Evolutionary conservation across 2,113 vertebrate genomes (phyloP), one percentile per base, ranked within the genome.

Genomic region (Thunnus thynnus): DNA sequence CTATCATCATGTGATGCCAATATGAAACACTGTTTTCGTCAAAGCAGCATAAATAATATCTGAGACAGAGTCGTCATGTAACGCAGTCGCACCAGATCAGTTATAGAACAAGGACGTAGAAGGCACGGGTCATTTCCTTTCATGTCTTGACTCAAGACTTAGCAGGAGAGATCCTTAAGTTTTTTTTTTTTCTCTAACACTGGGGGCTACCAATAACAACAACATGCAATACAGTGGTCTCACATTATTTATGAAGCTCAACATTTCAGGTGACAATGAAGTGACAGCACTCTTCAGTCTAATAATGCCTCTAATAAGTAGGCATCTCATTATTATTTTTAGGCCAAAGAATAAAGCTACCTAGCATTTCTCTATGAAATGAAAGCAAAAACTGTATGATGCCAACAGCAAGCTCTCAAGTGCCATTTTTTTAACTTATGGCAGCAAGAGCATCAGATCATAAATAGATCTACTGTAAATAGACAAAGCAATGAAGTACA

Each of bases 81-180:
- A 41, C 7, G 36, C 36, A 73, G 82, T 57, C 2, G 46, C 70
- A 61, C 51, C 73, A 16, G 64, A 41, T 75, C 84, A 66, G 64
- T 27, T 22, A 84, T 48, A 87, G 56, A 71, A 79, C 5, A 20
- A 86, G 62, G 81, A 84, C 83, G 80, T 27, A 65, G 85, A 93
- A 93, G 92, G 92, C 92, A 93, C 91, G 80, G 79, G 85, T 90
- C 76, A 63, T 82, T 77, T 80, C 65, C 78, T 84, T 82, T 91
- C 75, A 75, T 72, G 67, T 85, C 72, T 82, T 51, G 52, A 60
- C 68, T 83, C 70, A 63, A 81, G 14, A 85, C 76, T 69, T 58
- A 32, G 71, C 65, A 68, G 60, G 52, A 72, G 68, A 84, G 55
- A 72, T 73, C 71, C 47, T 50, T 51, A 27, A 20, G 47, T 14